Evolutionary conservation across 1,140 invertebrate genomes (phyloP).

Genomic region (Drosophila ironensis): DNA sequence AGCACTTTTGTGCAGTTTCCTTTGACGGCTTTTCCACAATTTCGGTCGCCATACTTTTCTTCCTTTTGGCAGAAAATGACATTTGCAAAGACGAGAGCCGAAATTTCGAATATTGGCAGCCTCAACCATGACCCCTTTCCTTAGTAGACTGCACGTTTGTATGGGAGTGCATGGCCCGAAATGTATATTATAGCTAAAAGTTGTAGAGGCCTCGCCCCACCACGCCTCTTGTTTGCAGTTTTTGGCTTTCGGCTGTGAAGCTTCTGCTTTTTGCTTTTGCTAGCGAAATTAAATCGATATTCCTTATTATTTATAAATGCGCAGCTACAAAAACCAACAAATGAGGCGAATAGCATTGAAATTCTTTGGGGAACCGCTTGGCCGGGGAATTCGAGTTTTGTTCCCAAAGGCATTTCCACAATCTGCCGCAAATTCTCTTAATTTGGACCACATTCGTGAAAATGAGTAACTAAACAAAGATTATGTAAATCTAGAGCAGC

Average conservation of each 20-base stretch:
- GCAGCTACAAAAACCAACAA: slow-evolving; percentile 33
- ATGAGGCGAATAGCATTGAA: slow-evolving; percentile 2
- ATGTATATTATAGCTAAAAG: slow-evolving; percentile 1
- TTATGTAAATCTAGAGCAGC: slow-evolving; percentile 58
- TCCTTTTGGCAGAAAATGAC: not conserved
- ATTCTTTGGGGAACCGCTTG: slow-evolving; percentile 31
- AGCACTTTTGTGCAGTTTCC: not conserved
- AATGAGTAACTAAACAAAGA: slow-evolving; percentile 37
- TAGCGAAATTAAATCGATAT: slow-evolving; percentile 68
- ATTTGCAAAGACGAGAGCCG: slow-evolving; percentile 8
- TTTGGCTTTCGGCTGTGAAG: slow-evolving; percentile 9
- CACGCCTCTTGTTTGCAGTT: slow-evolving; percentile 29
- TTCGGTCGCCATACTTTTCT: too few species aligned
- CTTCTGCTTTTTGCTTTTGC: slow-evolving; percentile 25
- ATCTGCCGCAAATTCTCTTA: not conserved
- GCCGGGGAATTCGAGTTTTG: not conserved
- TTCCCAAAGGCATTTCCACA: slow-evolving; percentile 7
- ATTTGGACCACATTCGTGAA: not conserved
- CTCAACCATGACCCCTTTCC: slow-evolving; percentile 49
- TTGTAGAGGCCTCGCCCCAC: not conserved
- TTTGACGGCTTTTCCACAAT: too few species aligned
- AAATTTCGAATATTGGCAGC: slow-evolving; percentile 36
- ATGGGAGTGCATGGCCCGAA: not conserved
- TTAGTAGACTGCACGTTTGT: not conserved
- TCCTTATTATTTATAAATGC: slow-evolving; percentile 76